Base-by-base conservation (phyloP, 2,888 invertebrate genomes). In the Unio delphinus region DNA sequence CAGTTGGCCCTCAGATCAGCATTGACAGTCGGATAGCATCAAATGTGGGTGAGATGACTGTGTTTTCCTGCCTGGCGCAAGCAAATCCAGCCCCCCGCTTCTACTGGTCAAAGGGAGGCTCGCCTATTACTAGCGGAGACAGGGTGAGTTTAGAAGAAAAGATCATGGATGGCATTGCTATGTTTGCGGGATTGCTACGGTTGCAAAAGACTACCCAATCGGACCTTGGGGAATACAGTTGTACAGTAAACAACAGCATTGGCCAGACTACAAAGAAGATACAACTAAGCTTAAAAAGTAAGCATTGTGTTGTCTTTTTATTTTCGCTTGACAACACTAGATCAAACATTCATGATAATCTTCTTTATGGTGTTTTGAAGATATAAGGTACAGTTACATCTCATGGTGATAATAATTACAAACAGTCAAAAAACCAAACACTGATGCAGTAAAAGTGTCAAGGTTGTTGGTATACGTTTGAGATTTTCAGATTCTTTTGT, bases 151-250 rank as follows among this genome's bases (percentile, higher is more conserved):
- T 56, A 5, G 61, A 68, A 23, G 61, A 65, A 5, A 65, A 69
- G 45, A 23, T 64, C 4, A 64, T 67, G n/a, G 72, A 69, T 11
- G 70, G 72, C 2, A 72, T 70, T 17, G 76, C 76, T 8, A 73
- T 56, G 54, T 77, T 70, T 55, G 72, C 68, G 58, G 73, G 75
- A 18, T 63, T 61, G 59, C 66, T 77, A 23, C 61, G 61, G 55
- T 70, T 77, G 6, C 62, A 45, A 20, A 20, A 58, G 5, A 61
- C 61, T 6, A 60, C 61, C 4, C n/a, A 61, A n/a, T 58, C 62
- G 4, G 83, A 83, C 66, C 80, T 80, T 54, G 84, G 84, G 23
- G 68, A 75, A n/a, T 86, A 84, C 67, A 60, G 60, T 15, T 86
- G 86, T 73, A 68, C 75, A 34, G 81, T 78, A 7, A 67, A 68